phyloP scores from a whole-genome alignment of 2,797 vertebrate species.

The Natrix natrix region DNA sequence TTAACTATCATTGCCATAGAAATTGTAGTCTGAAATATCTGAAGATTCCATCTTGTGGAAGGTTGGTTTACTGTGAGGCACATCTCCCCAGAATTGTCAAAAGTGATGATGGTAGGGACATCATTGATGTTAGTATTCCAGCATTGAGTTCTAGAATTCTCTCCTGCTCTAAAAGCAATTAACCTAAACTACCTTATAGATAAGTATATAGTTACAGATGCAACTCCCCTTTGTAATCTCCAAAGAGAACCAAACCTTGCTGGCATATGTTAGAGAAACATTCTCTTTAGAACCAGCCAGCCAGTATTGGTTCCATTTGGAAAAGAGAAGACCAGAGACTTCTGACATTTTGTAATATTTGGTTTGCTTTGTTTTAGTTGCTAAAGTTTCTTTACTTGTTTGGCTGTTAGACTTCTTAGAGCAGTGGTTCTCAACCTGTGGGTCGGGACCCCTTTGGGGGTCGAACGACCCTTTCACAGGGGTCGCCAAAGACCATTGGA shows the following conservation, averaged over 20 bases:
- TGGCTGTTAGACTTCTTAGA: neutral
- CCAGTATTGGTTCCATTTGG: neutral
- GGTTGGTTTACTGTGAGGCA: neutral
- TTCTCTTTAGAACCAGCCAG: neutral
- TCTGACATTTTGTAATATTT: neutral
- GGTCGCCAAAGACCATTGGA: no score
- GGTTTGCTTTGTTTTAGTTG: neutral
- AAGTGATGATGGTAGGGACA: neutral
- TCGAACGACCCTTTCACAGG: no score
- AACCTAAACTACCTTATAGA: neutral
- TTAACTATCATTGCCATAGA: neutral
- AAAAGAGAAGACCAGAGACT: neutral
- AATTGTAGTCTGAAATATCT: neutral
- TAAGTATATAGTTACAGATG: neutral
- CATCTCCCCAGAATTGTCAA: accelerated
- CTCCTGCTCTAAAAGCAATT: neutral
- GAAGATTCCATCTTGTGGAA: neutral
- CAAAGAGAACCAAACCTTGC: neutral
- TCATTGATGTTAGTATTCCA: neutral
- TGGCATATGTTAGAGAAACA: neutral
- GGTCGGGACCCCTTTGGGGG: no score
- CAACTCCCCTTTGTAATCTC: neutral
- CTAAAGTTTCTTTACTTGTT: neutral
- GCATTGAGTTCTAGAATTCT: neutral
- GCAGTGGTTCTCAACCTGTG: no score